Base-by-base conservation (phyloP, 2,797 vertebrate genomes). In the Hemitrygon akajei region DNA sequence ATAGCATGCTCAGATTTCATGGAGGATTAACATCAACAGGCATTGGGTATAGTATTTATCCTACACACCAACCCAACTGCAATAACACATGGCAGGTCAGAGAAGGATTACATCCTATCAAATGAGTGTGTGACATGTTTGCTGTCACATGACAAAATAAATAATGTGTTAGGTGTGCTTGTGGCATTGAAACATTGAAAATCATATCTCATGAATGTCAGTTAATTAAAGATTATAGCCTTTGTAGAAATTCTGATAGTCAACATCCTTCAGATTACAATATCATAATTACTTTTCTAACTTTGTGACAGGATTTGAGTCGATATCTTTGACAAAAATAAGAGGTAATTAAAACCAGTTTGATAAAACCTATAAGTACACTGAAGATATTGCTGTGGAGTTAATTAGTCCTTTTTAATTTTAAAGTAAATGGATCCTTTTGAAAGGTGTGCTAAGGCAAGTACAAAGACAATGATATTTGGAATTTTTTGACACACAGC, bases 1-100 rank as follows among this genome's bases (percentile, higher is more conserved):
- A 92, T 92, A 75, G 40, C 40, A 2, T 56, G 47, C 22, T 93
- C 71, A 56, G 71, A 56, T 93, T 73, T 30, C 73, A 76, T 76
- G 14, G 40, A 93, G 40, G n/a, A 69, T 89, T 69, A 76, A n/a
- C 7, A 40, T 75, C 71, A 40, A 66, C 18, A 71, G 16, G 9
- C 66, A 93, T 76, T 76, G 47, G 47, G n/a, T 47, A n/a, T 27
- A 73, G 25, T 76, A 93, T 75, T 69, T 93, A 93, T 30, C 91
- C 34, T 6, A 73, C 5, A 75, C 37, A 47, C 40, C 14, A 71
- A 30, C 27, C 91, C 71, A 27, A 76, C 37, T 73, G 11, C 47
- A 47, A 47, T 93, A 93, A 76, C 40, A 69, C 71, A 93, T 76
- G 27, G 58, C 25, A 60, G 47, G 20, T 40, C 34, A 37, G 77